Percentiles rank a stretch among this genome's conserved stretches.
Conservation (phyloP, 35 echinoderm and acorn worm genomes). For the Nesometra sesokonis region DNA sequence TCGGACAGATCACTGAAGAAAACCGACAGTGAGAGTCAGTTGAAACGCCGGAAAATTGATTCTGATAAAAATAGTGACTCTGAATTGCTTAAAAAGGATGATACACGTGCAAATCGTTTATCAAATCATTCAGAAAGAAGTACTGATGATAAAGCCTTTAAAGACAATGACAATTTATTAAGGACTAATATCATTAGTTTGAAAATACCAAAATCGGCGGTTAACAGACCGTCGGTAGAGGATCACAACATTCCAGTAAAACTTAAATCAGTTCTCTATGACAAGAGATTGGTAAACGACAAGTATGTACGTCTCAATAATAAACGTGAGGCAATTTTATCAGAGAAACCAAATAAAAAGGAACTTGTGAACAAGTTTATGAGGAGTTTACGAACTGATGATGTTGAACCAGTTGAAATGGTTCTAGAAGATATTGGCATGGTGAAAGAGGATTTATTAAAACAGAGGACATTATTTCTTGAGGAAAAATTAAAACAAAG, state of each 20-base stretch:
- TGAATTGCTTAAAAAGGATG: not conserved
- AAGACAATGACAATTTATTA: not conserved
- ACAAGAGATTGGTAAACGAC: not conserved
- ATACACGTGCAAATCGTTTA: not conserved
- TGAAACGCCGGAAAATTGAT: not conserved
- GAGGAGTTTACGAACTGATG: not conserved
- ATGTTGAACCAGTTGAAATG: not conserved
- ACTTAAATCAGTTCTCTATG: not conserved
- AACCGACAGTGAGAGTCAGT: not conserved
- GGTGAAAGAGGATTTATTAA: not conserved
- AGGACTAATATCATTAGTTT: not conserved
- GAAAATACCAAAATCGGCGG: not conserved
- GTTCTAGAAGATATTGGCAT: not conserved
- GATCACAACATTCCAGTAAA: not conserved
- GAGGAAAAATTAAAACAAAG: not conserved
- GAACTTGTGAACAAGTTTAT: not conserved
- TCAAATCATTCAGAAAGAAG: not conserved
- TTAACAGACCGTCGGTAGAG: not conserved
- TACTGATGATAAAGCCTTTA: not conserved
- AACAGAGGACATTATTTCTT: not conserved
- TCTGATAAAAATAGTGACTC: not conserved
- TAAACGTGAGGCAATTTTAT: not conserved
- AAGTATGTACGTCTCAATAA: not conserved
- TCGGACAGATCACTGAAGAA: not conserved
- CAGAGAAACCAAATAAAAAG: not conserved